Evolutionary conservation across 2,888 invertebrate genomes (phyloP), one percentile per base, ranked within the genome.

Genomic region (Anorthoa munda): DNA sequence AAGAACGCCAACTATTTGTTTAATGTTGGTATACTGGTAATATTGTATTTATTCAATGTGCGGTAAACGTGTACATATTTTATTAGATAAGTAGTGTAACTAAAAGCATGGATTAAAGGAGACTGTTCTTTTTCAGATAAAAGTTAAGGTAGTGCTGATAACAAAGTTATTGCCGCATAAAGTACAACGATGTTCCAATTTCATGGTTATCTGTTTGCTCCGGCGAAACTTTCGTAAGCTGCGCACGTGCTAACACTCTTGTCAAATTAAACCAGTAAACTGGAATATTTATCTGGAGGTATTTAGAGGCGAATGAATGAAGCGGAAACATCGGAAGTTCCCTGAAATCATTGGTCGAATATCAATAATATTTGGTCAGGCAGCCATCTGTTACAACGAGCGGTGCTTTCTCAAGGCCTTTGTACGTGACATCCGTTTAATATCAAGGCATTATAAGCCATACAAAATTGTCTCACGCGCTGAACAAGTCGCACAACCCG

Each of bases 381-480:
- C 84, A 88, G 85, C 90, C 92, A 91, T 92, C 91, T 92, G 91
- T 82, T 83, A 75, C 79, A 76, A 69, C 68, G 81, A 83, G 86
- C 88, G 88, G 86, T 82, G 82, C 90, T 91, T 91, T 90, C 90
- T 87, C 87, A 87, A 86, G 82, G 85, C 79, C 81, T 85, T 76
- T 63, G 88, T 89, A 93, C 93, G 93, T 93, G 93, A 93, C 92
- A 91, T 93, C 93, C 93, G 92, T 88, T 90, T 85, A 87, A 87
- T 90, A 89, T 87, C 80, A 84, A 88, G 83, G 82, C 87, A 86
- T 86, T 86, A 88, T 82, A 79, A 81, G 82, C 89, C 81, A 89
- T 90, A 90, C 86, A 87, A 90, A 92, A 92, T 91, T 86, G 89
- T 91, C 86, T 90, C 92, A 93, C 92, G 92, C 90, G 66, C 84